phyloP scores from a whole-genome alignment of 1,140 invertebrate species.

The Linepithema humile region DNA sequence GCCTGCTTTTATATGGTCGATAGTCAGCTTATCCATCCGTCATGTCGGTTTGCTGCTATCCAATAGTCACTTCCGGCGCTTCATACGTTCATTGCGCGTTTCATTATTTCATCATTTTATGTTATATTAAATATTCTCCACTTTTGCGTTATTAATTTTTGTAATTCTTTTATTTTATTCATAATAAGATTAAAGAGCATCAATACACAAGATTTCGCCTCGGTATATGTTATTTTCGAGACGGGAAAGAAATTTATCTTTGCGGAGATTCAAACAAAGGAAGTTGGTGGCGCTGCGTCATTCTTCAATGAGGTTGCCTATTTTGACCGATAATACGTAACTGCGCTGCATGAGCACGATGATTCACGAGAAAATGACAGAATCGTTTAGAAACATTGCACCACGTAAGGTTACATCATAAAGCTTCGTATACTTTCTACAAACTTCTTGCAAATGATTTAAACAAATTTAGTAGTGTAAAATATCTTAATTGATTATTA shows the following conservation, averaged over 20 bases:
- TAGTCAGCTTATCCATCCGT: neutral
- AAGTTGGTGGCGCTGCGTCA: slow-evolving; percentile 58
- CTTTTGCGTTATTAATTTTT: neutral
- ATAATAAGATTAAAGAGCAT: neutral
- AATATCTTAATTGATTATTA: no score
- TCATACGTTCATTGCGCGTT: no score
- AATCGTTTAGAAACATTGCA: neutral
- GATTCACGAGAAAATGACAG: slow-evolving; percentile 47
- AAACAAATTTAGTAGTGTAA: neutral
- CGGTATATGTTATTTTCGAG: neutral
- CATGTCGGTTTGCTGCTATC: neutral
- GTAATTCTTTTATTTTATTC: no score
- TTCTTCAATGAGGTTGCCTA: slow-evolving; percentile 70
- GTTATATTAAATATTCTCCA: no score
- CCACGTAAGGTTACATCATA: slow-evolving; percentile 29
- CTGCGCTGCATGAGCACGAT: slow-evolving; percentile 28
- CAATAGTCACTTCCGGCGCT: slow-evolving; percentile 5
- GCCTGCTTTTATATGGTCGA: slow-evolving; percentile 28
- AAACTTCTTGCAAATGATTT: no score
- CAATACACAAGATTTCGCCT: neutral
- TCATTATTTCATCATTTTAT: no score
- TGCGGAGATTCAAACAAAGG: neutral
- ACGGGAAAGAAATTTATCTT: neutral
- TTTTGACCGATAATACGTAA: slow-evolving; percentile 65
- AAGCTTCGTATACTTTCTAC: no score